These are phyloP conservation scores for Sanderia malayensis DNA, from an alignment of 30 jellyfish, hydroid and myxozoan genomes.

Conservation along the genomic window DNA sequence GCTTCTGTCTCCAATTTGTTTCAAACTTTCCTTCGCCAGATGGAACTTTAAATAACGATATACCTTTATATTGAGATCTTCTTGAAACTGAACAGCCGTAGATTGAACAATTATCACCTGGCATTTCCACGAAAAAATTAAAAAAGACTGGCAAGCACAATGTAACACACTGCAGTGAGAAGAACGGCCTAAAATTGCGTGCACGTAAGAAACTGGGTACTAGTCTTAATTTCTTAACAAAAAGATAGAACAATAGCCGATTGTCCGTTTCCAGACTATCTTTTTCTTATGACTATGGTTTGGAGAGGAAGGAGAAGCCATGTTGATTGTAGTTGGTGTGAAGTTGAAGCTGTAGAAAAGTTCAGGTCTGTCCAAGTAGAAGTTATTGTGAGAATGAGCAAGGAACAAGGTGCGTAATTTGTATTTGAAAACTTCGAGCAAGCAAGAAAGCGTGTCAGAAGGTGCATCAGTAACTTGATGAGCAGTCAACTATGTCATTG, in stretches of 20 bases:
- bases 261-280: conserved; percentile 43
- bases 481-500: too few species aligned
- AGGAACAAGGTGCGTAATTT: too few species aligned
- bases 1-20: neutral
- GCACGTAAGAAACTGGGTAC: conserved; percentile 42
- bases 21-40: neutral
- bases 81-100: neutral
- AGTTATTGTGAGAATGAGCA: too few species aligned
- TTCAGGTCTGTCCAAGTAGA: too few species aligned
- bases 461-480: too few species aligned
- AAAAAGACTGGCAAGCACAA: too few species aligned
- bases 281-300: conserved; percentile 29
- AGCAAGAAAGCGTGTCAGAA: too few species aligned
- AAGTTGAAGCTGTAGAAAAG: too few species aligned
- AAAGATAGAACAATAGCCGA: conserved; percentile 25
- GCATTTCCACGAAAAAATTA: neutral
- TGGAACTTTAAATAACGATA: neutral
- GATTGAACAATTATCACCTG: neutral
- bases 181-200: conserved; percentile 30
- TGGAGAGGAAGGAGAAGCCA: neutral
- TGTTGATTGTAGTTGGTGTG: too few species aligned
- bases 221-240: conserved; percentile 34
- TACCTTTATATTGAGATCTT: neutral
- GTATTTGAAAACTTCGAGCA: too few species aligned
- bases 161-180: too few species aligned